Conservation (phyloP, 2,797 vertebrate genomes). For the Semotilus atromaculatus region DNA sequence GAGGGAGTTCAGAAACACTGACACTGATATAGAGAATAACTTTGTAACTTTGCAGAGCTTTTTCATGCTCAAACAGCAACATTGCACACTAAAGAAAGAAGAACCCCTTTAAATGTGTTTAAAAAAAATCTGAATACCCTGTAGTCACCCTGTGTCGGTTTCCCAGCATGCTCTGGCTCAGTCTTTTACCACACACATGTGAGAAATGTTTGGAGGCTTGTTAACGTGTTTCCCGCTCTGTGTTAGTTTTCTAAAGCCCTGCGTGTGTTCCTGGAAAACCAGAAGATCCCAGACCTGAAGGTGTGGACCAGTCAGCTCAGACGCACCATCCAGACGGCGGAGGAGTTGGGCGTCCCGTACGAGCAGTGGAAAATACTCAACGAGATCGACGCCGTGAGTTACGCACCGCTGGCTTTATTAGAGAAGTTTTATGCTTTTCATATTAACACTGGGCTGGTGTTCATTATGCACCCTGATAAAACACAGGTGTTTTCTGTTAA, state of each 20-base stretch:
- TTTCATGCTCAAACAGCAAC: no score
- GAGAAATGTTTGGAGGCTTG: neutral
- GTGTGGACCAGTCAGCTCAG: slow-evolving; percentile 98
- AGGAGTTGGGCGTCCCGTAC: slow-evolving; percentile 88
- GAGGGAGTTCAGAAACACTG: no score
- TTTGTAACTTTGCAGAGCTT: no score
- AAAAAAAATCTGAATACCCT: neutral
- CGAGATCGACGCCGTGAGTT: slow-evolving; percentile 93
- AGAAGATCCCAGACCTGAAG: slow-evolving; percentile 88
- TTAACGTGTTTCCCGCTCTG: neutral
- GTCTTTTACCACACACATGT: slow-evolving; percentile 3
- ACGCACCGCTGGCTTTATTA: neutral
- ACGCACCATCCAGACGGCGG: slow-evolving; percentile 94
- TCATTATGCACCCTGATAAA: neutral
- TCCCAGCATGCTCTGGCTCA: slow-evolving; percentile 8
- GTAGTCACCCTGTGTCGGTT: neutral
- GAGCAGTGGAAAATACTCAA: slow-evolving; percentile 99
- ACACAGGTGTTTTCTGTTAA: neutral
- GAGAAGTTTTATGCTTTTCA: neutral
- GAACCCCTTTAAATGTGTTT: neutral
- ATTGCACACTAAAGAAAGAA: no score
- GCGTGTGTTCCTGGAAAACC: slow-evolving; percentile 84
- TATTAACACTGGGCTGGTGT: neutral
- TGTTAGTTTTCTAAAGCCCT: slow-evolving; percentile 85
- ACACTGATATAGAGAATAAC: no score